Evolutionary conservation across 2,888 invertebrate genomes (phyloP), one percentile per base, ranked within the genome.

Genomic region (Nebria salina): DNA sequence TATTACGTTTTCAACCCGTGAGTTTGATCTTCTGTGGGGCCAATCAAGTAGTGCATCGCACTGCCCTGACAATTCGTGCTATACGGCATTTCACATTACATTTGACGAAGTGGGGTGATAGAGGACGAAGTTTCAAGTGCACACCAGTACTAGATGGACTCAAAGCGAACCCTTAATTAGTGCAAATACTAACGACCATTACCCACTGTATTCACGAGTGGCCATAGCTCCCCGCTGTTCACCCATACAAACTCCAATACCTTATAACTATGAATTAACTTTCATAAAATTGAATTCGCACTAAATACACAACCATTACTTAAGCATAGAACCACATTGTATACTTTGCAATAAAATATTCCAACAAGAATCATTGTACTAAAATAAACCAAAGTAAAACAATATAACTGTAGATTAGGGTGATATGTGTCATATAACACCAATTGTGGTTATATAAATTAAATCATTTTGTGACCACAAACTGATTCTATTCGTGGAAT

Each of bases 131-230:
- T 54, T 54, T 54, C 54, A 54, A 54, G 54, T 54, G 54, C 7
- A 54, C 54, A 54, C 54, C 54, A 54, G 54, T 54, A 54, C 54
- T 54, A 54, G 54, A 54, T 54, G 70, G 75, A 13, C 73, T 79
- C 79, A 79, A 79, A 79, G 79, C 74, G 79, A 79, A 64, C 79
- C 74, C 79, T 79, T 79, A 79, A 79, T 79, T 79, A 79, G 79
- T 73, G 79, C 79, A 79, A 79, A 79, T 79, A 66, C 75, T 79
- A 79, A 79, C 79, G 79, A 79, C 79, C 75, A 79, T 79, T 79
- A 79, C 75, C 15, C 73, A 73, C 42, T 34, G n/a, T 65, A 77
- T 34, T 26, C 7, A 54, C 54, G 13, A 13, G 11, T 54, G 11
- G 13, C 2, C 54, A 8, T 8, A 13, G 54, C 54, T 54, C 54